phyloP scores from a whole-genome alignment of 2,888 invertebrate species.

The Drosophila pegasa region DNA sequence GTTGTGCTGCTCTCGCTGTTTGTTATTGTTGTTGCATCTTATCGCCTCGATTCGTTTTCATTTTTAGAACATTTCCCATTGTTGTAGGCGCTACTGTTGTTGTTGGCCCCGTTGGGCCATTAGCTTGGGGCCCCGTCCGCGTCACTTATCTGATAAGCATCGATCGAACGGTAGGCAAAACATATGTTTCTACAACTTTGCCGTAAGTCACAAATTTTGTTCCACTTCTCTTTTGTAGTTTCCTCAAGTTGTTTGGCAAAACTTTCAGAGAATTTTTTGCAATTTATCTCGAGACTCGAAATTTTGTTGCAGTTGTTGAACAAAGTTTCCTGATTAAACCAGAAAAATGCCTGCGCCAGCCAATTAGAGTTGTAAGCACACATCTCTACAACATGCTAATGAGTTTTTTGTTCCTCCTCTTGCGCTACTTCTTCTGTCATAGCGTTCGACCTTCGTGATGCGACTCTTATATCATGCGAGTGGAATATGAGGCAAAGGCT shows the following conservation, averaged over 20 bases:
- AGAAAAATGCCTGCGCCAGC: background rate
- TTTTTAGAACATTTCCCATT: constrained; percentile 63
- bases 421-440: background rate
- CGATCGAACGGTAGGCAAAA: constrained; percentile 49
- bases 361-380: background rate
- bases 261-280: constrained; percentile 2
- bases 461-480: background rate
- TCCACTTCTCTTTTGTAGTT: constrained; percentile 3
- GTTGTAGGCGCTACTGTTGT: constrained; percentile 28
- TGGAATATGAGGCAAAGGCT: background rate
- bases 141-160: constrained; percentile 73
- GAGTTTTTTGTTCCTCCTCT: constrained; percentile 1
- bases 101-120: constrained; percentile 13
- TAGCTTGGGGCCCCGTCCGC: constrained; percentile 22
- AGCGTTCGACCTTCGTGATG: constrained; percentile 3
- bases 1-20: constrained; percentile 1
- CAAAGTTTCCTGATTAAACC: constrained; percentile 29
- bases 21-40: constrained; percentile 52
- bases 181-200: constrained; percentile 64
- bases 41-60: constrained; percentile 60
- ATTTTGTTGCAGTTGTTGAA: constrained; percentile 23
- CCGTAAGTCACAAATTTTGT: constrained; percentile 17
- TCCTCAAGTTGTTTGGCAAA: constrained; percentile 19
- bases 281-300: constrained; percentile 17
- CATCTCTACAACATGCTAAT: constrained; percentile 12